Percentiles rank a stretch among this genome's conserved stretches.
phyloP scores from a whole-genome alignment of 2,113 vertebrate species.

The Prolemur simus region DNA sequence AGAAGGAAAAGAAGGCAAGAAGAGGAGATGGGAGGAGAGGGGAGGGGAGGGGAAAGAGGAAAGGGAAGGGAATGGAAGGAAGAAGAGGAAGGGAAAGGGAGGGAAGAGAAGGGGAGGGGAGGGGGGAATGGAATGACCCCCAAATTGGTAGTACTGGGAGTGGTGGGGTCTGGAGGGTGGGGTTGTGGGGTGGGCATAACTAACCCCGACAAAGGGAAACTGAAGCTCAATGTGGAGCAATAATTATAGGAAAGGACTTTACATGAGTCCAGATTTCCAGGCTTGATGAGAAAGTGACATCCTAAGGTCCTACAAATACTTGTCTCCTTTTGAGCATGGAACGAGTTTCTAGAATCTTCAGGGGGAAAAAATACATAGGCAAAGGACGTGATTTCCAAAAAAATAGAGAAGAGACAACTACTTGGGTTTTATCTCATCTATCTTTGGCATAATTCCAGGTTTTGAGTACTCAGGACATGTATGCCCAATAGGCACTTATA shows the following conservation, averaged over 20 bases:
- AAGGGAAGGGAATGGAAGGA: no score
- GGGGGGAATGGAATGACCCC: neutral
- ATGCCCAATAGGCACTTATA: neutral
- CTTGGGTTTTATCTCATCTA: no score
- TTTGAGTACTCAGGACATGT: neutral
- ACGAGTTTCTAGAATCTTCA: neutral
- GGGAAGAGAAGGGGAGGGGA: no score
- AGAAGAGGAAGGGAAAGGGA: no score
- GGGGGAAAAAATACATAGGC: neutral
- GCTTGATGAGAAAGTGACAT: neutral
- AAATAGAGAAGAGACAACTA: neutral
- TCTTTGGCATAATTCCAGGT: neutral
- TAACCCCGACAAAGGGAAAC: neutral
- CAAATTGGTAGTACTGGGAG: neutral
- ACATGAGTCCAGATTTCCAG: neutral
- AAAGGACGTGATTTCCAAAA: neutral
- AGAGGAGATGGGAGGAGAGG: no score
- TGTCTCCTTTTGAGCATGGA: neutral
- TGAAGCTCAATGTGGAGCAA: neutral
- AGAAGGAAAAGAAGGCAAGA: no score
- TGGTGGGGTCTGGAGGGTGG: neutral
- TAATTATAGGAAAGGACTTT: neutral
- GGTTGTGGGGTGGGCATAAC: neutral
- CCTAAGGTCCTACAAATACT: neutral
- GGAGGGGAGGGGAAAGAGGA: no score